Evolutionary conservation across 2,797 vertebrate genomes (phyloP), one percentile per base, ranked within the genome.

Genomic region (Pelodytes ibericus): DNA sequence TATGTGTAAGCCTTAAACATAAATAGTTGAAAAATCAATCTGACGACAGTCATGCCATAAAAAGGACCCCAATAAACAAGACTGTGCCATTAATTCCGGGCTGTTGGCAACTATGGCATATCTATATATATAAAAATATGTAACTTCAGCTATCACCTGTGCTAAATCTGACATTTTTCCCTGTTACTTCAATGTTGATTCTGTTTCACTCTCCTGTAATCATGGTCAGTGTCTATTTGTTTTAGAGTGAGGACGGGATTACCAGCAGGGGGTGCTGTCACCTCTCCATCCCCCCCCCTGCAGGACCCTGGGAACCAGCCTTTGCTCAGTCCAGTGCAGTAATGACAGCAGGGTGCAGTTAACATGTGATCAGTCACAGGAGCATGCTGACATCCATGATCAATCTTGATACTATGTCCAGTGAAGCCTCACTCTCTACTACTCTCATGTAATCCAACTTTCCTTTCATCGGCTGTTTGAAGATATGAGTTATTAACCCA

Each of bases 281-380:
- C 10, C n/a, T n/a, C 67, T 11, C 36, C 9, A 2, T 16, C 44
- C 22, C n/a, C n/a, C n/a, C n/a, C n/a, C 10, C 24, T 9, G 24
- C 66, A n/a, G 11, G 60, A 33, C 72, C 25, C 2, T 31, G 4
- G 20, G 74, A 82, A 64, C 73, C 63, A 27, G 29, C 47, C 22
- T n/a, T 3, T 16, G 13, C 16, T 6, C 9, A 31, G 13, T 47
- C 16, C 71, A 58, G 51, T 57, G 58, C 51, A 7, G 66, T 3
- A 20, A 29, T 25, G 49, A 20, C 41, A 6, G 44, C 11, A 24
- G 20, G 11, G 58, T 24, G 11, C 22, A 20, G 15, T 33, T n/a
- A 16, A 15, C 2, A 53, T n/a, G 13, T 31, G 36, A 74, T 65
- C 24, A 75, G 33, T 58, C 51, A 49, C 15, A 51, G 41, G 44